phyloP scores from a whole-genome alignment of 2,888 invertebrate species.

The Drosophila hamatofila region DNA sequence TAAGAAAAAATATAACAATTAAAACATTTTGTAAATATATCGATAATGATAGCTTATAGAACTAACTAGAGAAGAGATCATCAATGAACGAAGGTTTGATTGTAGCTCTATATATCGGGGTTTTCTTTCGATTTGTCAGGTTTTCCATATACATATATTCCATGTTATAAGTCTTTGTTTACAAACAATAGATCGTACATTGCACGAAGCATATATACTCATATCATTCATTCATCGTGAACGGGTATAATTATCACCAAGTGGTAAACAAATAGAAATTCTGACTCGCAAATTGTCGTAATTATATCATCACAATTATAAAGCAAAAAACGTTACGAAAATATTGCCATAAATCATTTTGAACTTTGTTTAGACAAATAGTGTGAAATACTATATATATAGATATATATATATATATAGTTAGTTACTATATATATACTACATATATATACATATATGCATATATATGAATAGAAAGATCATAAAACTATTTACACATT shows the following conservation, averaged over 20 bases:
- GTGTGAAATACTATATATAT: constrained; percentile 9
- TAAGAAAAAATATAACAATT: neutral
- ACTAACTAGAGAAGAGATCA: neutral
- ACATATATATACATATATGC: neutral
- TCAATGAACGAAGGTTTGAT: neutral
- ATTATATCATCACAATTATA: constrained; percentile 58
- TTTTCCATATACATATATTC: neutral
- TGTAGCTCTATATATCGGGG: no score
- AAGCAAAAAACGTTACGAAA: constrained; percentile 34
- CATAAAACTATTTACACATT: constrained; percentile 20
- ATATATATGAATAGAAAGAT: constrained; percentile 21
- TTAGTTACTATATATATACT: neutral
- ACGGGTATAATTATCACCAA: constrained; percentile 43
- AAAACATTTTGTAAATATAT: neutral
- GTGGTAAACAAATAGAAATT: constrained; percentile 45
- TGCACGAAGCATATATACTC: neutral
- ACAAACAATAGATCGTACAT: neutral
- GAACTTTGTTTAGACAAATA: constrained; percentile 42
- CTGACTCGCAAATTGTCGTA: constrained; percentile 51
- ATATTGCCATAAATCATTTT: constrained; percentile 46
- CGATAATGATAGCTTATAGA: neutral
- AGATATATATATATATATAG: constrained; percentile 5
- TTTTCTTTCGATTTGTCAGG: neutral
- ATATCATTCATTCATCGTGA: neutral
- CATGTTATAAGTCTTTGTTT: neutral